Percentiles rank a stretch among this genome's conserved stretches.
These are phyloP conservation scores for Sebastes kiyomatsui DNA, from an alignment of 2,797 vertebrate genomes.

Conservation along the genomic window DNA sequence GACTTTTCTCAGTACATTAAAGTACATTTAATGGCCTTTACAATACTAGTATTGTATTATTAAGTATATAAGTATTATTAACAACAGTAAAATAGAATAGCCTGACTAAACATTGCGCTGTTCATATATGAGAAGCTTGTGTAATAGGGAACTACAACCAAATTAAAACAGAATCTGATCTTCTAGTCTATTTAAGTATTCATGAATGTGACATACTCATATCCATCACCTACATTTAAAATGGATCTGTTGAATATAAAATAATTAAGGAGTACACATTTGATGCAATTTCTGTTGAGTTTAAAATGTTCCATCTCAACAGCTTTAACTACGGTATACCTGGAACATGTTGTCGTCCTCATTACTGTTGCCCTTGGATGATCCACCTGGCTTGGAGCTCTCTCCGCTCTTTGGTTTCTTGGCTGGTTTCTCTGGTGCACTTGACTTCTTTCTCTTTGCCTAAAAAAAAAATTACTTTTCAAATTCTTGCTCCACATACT, in stretches of 20 bases:
- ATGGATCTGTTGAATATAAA: background rate
- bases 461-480: background rate
- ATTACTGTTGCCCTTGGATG: constrained; percentile 85
- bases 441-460: constrained; percentile 94
- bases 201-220: background rate
- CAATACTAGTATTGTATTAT: no score
- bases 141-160: background rate
- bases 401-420: constrained; percentile 96
- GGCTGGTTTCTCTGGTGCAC: constrained; percentile 86
- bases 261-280: background rate
- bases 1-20: background rate
- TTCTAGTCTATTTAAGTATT: background rate
- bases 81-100: background rate
- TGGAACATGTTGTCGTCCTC: constrained; percentile 95
- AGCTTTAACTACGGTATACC: constrained; percentile 24
- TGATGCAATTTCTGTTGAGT: background rate
- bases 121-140: background rate
- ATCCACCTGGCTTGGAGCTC: constrained; percentile 89
- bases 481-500: background rate
- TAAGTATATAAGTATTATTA: background rate
- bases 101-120: background rate
- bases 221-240: background rate
- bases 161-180: background rate
- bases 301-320: no score
- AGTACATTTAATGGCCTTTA: background rate